Base-by-base conservation (phyloP, 2,888 invertebrate species). In the Apotomis capreana region DNA sequence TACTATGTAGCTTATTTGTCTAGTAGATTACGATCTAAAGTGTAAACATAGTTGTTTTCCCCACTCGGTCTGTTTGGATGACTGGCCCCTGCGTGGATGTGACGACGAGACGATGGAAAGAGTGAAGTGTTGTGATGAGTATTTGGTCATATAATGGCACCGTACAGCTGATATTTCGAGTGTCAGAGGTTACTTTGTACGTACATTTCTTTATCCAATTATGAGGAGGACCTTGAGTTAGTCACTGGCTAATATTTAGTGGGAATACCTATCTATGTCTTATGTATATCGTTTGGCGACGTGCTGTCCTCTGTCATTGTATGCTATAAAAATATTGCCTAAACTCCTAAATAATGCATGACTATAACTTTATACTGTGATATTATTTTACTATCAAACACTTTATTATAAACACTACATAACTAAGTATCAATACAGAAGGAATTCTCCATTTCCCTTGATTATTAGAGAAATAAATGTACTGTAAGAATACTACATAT, bases 161-260 rank as follows among this genome's bases (percentile, higher is more conserved):
- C n/a, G 46, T 65, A 8, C 65, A 57, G 55, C 55, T 65, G 65
- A 46, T 55, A 55, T 57, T 62, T 37, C 13, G 15, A 55, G 55
- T 65, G 65, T 40, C 62, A 69, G 61, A 69, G 69, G 57, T 57
- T 69, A 62, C 46, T 37, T 57, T 46, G 69, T 57, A 69, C 52
- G 51, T 68, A 68, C 15, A 40, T 68, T 68, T 52, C 67, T 52
- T 60, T 26, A 69, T 69, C 62, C 62, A 69, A 69, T 69, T 69
- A 69, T 12, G 36, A 36, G 40, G 37, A 49, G 55, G 37, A 15
- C 62, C 62, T 69, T 69, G 55, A 57, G 15, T 51, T 62, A 55
- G 26, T 69, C 13, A 15, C 55, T 55, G 65, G 54, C 64, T 55
- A 64, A 65, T 65, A 65, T 65, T 65, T 65, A 65, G 57, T 46